Percentiles rank a stretch among this genome's conserved stretches.
phyloP scores from a whole-genome alignment of 2,113 vertebrate genomes.

The Typhlomys cinereus region DNA sequence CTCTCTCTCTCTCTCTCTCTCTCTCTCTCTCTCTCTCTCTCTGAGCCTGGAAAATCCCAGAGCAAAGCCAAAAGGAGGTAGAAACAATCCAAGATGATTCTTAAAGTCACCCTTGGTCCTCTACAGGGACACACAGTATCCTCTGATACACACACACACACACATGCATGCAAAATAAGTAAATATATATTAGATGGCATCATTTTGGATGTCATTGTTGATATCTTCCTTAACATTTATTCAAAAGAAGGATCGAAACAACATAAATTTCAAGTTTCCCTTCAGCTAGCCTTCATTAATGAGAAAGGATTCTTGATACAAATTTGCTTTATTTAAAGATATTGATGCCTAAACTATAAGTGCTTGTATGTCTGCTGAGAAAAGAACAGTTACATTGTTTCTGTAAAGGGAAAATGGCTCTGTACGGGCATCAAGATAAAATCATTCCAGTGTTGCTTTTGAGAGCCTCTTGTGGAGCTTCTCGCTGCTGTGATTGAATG shows the following conservation, averaged over 20 bases:
- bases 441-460: neutral
- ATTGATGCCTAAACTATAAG: neutral
- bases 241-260: conserved; percentile 32
- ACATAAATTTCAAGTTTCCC: conserved; percentile 16
- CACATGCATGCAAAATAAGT: too few relatives aligned
- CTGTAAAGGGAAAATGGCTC: neutral
- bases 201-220: conserved; percentile 48
- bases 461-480: neutral
- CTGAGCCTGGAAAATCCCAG: too few relatives aligned
- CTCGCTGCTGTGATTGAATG: conserved; percentile 27
- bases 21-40: too few relatives aligned
- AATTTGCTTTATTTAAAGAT: conserved; percentile 12
- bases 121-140: too few relatives aligned
- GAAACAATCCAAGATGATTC: too few relatives aligned
- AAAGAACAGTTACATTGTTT: neutral
- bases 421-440: neutral
- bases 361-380: neutral
- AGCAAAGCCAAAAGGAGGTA: too few relatives aligned
- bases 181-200: neutral
- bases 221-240: conserved; percentile 42
- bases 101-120: too few relatives aligned
- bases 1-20: too few relatives aligned
- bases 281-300: conserved; percentile 39
- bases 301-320: conserved; percentile 23
- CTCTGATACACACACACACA: too few relatives aligned